Percentiles rank a stretch among this genome's conserved stretches.
phyloP scores from a whole-genome alignment of 1,140 invertebrate genomes.

The Ostrea edulis region DNA sequence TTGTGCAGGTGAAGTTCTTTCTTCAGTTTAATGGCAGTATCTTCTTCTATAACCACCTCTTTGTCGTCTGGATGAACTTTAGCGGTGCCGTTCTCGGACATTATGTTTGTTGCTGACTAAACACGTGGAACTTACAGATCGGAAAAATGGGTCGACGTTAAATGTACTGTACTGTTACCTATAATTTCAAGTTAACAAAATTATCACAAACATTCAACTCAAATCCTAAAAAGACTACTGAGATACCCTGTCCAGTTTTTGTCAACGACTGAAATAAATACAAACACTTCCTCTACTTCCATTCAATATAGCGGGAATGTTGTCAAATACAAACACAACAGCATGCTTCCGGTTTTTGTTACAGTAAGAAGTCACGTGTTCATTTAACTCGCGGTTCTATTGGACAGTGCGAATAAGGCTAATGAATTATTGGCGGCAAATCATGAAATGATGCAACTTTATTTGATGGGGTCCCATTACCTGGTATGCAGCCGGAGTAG shows the following conservation, averaged over 20 bases:
- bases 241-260: background rate
- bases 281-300: background rate
- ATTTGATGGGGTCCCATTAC: too few species aligned
- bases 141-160: background rate
- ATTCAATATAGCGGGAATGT: background rate
- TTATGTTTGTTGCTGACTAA: background rate
- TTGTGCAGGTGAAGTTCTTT: conserved; percentile 76
- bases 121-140: conserved; percentile 10
- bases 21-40: conserved; percentile 67
- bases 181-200: background rate
- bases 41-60: conserved; percentile 35
- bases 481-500: too few species aligned
- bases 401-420: background rate
- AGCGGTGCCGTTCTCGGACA: background rate
- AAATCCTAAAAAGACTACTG: background rate
- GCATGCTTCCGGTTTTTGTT: conserved; percentile 29
- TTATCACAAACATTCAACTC: background rate
- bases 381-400: background rate
- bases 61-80: conserved; percentile 25
- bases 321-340: conserved; percentile 1
- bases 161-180: background rate
- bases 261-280: background rate
- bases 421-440: conserved; percentile 11
- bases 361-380: background rate
- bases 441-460: background rate